Conservation (phyloP, 1,140 invertebrate species). For the Trichonephila inaurata region DNA sequence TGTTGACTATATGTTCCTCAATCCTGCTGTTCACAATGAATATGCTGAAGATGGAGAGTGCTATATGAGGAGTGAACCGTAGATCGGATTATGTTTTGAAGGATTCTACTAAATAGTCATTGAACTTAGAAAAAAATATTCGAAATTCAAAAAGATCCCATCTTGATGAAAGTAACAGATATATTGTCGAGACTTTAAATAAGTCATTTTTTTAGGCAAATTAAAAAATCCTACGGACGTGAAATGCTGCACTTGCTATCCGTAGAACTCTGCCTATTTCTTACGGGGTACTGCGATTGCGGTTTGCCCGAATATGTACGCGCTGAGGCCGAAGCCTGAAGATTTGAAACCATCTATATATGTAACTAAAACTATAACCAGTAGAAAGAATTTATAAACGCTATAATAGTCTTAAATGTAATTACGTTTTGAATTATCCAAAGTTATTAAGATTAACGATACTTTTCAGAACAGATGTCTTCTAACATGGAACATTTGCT, state of each 20-base stretch:
- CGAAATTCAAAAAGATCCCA: constrained; percentile 93
- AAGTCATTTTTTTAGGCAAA: constrained; percentile 43
- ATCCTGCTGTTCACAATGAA: constrained; percentile 80
- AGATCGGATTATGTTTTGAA: constrained; percentile 80
- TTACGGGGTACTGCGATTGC: constrained; percentile 73
- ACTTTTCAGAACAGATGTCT: constrained; percentile 37
- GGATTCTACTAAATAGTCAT: constrained; percentile 88
- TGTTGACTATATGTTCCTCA: constrained; percentile 80
- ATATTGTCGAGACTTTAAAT: constrained; percentile 76
- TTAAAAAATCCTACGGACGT: constrained; percentile 71
- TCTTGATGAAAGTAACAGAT: constrained; percentile 89
- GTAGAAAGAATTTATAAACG: neutral
- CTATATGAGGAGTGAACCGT: constrained; percentile 72
- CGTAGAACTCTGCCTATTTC: constrained; percentile 51
- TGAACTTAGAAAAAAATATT: constrained; percentile 92
- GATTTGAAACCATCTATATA: constrained; percentile 65
- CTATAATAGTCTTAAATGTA: constrained; percentile 21
- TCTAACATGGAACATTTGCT: constrained; percentile 31
- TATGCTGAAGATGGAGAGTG: constrained; percentile 78
- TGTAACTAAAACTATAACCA: constrained; percentile 32
- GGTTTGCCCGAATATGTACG: constrained; percentile 64
- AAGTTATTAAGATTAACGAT: constrained; percentile 17
- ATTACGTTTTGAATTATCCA: constrained; percentile 25
- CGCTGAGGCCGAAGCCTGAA: constrained; percentile 44
- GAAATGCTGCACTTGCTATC: constrained; percentile 33